Percentiles rank a stretch among this genome's conserved stretches.
Conservation (phyloP, 2,888 invertebrate genomes). For the Tipula helvola region DNA sequence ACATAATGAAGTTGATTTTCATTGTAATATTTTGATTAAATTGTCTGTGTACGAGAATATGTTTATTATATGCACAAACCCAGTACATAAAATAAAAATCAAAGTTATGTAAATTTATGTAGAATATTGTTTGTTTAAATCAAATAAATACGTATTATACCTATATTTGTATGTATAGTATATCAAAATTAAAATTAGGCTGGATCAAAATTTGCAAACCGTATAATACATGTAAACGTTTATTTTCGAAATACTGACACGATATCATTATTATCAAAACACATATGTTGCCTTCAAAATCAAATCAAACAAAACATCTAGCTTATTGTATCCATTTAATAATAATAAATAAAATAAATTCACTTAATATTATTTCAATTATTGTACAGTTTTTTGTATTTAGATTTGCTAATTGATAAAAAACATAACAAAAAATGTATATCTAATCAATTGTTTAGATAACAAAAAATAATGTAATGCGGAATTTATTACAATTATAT, state of each 20-base stretch:
- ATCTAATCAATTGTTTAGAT: neutral
- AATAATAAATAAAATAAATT: neutral
- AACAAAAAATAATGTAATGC: neutral
- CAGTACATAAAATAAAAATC: neutral
- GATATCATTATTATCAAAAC: neutral
- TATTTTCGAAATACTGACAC: no score
- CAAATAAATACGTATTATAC: neutral
- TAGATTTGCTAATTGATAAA: neutral
- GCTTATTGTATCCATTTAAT: neutral
- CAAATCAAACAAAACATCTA: neutral
- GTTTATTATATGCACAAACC: neutral
- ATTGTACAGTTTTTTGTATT: neutral
- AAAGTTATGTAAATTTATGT: neutral
- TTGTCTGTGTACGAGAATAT: neutral
- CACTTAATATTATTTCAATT: neutral
- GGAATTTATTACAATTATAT: neutral
- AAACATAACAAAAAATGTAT: neutral
- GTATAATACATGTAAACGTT: neutral
- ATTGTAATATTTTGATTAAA: conserved; percentile 4
- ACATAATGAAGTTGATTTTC: neutral
- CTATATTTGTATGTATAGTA: neutral
- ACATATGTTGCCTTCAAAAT: neutral
- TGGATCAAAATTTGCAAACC: neutral
- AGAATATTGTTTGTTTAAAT: neutral
- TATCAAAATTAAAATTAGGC: neutral